Evolutionary conservation across 2,113 vertebrate genomes (phyloP), one percentile per base, ranked within the genome.

Genomic region (Archocentrus centrarchus): DNA sequence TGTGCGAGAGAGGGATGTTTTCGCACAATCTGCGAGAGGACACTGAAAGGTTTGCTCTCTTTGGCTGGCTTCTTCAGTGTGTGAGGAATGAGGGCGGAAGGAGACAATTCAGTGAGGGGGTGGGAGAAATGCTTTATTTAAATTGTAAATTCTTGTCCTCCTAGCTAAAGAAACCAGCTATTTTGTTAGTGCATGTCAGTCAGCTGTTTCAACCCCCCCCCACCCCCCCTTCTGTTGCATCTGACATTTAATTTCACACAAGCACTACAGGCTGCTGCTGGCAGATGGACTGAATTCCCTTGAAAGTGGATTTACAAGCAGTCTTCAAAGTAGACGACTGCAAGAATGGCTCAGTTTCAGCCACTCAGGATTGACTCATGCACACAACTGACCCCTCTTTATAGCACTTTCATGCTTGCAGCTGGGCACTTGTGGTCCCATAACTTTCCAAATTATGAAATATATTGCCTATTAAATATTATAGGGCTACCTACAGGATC

Each of bases 201-300:
- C 88, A 84, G 63, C 59, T 87, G 79, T 84, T 84, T 77, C 60
- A 37, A 37, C 73, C 20, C 68, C 66, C 66, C 22, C 44, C 79
- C 1, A 24, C 24, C 35, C 6, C 35, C 35, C 0, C 13, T 64
- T 80, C 55, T 82, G 77, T 77, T 11, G 37, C 27, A 50, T 80
- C 82, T 90, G 75, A 89, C 83, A 81, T 90, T 84, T 82, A 27
- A 85, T 85, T 93, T 78, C 83, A 81, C 64, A 75, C 80, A 44
- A n/a, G 55, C 75, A 59, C 50, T 27, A 47, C 20, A 73, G 77
- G 22, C 83, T 58, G 76, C 41, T 50, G 70, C 63, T 63, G 79
- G 77, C 70, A 59, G 88, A 88, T 39, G 78, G 84, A 66, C 50
- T 32, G 61, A 73, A 14, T 81, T 90, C 83, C 76, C 73, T 84